A percentile compares a stretch with the other conserved stretches of the same genome.
phyloP scores from a whole-genome alignment of 1,140 invertebrate genomes.

The Oncopodura yosiiana region DNA sequence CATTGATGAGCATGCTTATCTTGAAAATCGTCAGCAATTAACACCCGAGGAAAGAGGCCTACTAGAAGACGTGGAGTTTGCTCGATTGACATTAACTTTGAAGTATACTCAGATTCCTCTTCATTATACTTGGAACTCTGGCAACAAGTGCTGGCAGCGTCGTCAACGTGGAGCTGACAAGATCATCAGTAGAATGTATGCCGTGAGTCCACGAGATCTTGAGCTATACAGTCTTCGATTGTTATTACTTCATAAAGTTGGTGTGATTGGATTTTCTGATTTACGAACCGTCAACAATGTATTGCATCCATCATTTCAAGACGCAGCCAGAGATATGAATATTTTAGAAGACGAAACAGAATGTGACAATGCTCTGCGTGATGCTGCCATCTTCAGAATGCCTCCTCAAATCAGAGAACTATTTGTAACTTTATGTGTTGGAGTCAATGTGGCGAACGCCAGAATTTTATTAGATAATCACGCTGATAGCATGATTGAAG shows the following conservation, averaged over 20 bases:
- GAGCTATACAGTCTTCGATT: constrained; percentile 40
- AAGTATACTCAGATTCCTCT: constrained; percentile 37
- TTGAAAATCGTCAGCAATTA: too few relatives aligned
- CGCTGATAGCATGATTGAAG: constrained; percentile 17
- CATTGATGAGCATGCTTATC: too few relatives aligned
- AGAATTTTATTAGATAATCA: constrained; percentile 22
- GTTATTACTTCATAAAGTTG: constrained; percentile 41
- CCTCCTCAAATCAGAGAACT: constrained; percentile 28
- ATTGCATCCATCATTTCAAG: constrained; percentile 36
- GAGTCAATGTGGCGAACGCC: background rate
- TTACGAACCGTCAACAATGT: constrained; percentile 38
- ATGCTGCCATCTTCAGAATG: constrained; percentile 19
- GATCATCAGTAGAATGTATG: constrained; percentile 26
- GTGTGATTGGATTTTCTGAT: constrained; percentile 39
- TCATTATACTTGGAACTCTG: constrained; percentile 33
- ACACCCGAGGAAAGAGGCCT: too few relatives aligned
- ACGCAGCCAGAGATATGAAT: constrained; percentile 36
- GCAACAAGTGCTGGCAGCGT: constrained; percentile 12
- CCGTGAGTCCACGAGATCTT: constrained; percentile 17
- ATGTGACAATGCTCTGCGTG: constrained; percentile 34
- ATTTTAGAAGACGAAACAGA: constrained; percentile 39
- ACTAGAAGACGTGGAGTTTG: too few relatives aligned
- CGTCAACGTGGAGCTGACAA: background rate
- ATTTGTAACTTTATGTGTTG: constrained; percentile 34
- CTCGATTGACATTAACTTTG: too few relatives aligned